Evolutionary conservation across 2,797 vertebrate species (phyloP).

Genomic region (Gallinago stenura): DNA sequence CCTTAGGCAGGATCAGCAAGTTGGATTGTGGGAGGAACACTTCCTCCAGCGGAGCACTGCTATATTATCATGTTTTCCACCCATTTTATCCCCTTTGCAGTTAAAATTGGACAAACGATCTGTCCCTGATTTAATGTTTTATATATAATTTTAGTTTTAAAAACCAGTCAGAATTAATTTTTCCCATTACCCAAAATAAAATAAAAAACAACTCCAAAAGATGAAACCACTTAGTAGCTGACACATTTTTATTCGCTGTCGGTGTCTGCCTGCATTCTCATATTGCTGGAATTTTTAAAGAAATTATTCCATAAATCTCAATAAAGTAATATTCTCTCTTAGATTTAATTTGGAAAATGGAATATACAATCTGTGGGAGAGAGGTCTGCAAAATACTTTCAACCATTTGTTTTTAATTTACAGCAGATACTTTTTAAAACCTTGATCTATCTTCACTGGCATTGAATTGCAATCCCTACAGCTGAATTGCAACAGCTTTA

Average conservation of each 20-base stretch:
- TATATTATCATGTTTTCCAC: conserved; percentile 63
- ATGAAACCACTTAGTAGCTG: conserved; percentile 64
- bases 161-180: conserved; percentile 47
- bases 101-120: conserved; percentile 50
- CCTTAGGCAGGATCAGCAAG: conserved; percentile 46
- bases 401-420: conserved; percentile 69
- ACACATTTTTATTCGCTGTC: conserved; percentile 60
- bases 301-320: conserved; percentile 78
- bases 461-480: conserved; percentile 38
- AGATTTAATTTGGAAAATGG: conserved; percentile 78
- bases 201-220: not conserved
- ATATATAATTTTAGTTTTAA: conserved; percentile 62
- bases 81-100: conserved; percentile 36
- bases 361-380: conserved; percentile 77
- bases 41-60: not conserved
- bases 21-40: conserved; percentile 36
- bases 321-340: conserved; percentile 73
- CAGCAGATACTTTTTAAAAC: conserved; percentile 60
- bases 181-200: conserved; percentile 37
- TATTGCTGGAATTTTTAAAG: conserved; percentile 69
- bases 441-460: conserved; percentile 52
- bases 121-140: conserved; percentile 51
- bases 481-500: conserved; percentile 56
- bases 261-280: conserved; percentile 54
- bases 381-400: conserved; percentile 69